phyloP scores from a whole-genome alignment of 2,113 vertebrate species.

The Gopherus flavomarginatus region DNA sequence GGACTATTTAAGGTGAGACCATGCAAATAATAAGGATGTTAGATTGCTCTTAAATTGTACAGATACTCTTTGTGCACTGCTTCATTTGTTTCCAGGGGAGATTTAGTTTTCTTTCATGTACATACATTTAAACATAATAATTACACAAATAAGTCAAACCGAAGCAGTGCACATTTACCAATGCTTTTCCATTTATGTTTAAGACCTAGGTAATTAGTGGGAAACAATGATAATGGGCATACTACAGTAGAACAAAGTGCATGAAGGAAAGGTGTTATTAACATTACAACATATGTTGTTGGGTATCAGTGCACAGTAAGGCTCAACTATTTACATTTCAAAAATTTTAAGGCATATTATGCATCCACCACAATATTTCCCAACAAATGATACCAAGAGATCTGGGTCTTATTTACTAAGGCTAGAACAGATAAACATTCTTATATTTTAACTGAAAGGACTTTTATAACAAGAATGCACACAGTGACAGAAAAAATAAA shows the following conservation, averaged over 20 bases:
- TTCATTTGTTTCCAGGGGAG: not conserved
- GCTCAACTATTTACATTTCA: not conserved
- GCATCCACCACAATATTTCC: not conserved
- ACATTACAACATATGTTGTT: not conserved
- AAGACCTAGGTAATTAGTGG: not conserved
- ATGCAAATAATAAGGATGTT: not conserved
- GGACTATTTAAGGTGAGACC: not conserved
- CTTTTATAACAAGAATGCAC: not conserved
- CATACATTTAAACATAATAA: not conserved
- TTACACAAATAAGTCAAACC: not conserved
- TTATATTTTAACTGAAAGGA: not conserved
- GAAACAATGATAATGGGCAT: not conserved
- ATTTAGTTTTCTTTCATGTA: not conserved
- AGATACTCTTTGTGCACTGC: not conserved
- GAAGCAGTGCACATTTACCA: not conserved
- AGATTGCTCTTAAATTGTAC: not conserved
- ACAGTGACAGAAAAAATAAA: not conserved
- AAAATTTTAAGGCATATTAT: not conserved
- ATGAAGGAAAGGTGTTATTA: not conserved
- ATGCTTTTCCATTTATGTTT: not conserved
- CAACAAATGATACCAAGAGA: not conserved
- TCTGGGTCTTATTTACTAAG: not conserved
- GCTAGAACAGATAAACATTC: not conserved
- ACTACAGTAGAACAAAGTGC: not conserved
- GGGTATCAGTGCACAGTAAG: not conserved